These are phyloP conservation scores for Micropterix aruncella DNA, from an alignment of 2,888 invertebrate genomes.

Conservation along the genomic window DNA sequence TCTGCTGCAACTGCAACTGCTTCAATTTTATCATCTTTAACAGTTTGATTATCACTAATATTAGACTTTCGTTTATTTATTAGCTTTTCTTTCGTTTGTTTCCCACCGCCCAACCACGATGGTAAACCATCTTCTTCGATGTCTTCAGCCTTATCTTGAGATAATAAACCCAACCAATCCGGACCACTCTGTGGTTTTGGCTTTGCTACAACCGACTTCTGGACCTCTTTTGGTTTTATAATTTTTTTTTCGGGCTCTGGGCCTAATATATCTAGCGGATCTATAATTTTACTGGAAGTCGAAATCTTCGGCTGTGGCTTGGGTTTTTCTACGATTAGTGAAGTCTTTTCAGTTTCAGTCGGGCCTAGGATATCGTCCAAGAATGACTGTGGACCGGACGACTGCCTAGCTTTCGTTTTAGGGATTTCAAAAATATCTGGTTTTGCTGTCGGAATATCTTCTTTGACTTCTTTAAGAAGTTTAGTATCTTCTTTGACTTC, in stretches of 20 bases:
- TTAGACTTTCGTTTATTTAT: too few species aligned
- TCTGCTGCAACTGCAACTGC: too few species aligned
- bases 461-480: constrained; percentile 6
- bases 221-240: neutral
- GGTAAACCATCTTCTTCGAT: constrained; percentile 9
- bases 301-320: constrained; percentile 21
- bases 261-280: constrained; percentile 2
- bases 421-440: constrained; percentile 12
- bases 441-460: constrained; percentile 8
- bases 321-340: constrained; percentile 16
- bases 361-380: constrained; percentile 41
- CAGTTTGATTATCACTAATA: too few species aligned
- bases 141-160: constrained; percentile 17
- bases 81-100: neutral
- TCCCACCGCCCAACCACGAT: neutral
- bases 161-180: constrained; percentile 35
- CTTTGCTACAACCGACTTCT: neutral
- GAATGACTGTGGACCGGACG: constrained; percentile 14
- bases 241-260: constrained; percentile 1
- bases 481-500: constrained; percentile 14
- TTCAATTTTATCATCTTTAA: too few species aligned
- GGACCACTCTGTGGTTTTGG: constrained; percentile 16
- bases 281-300: constrained; percentile 16
- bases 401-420: neutral
- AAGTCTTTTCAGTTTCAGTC: constrained; percentile 20